phyloP scores from a whole-genome alignment of 2,113 vertebrate genomes.

The Hirundichthys speculiger region DNA sequence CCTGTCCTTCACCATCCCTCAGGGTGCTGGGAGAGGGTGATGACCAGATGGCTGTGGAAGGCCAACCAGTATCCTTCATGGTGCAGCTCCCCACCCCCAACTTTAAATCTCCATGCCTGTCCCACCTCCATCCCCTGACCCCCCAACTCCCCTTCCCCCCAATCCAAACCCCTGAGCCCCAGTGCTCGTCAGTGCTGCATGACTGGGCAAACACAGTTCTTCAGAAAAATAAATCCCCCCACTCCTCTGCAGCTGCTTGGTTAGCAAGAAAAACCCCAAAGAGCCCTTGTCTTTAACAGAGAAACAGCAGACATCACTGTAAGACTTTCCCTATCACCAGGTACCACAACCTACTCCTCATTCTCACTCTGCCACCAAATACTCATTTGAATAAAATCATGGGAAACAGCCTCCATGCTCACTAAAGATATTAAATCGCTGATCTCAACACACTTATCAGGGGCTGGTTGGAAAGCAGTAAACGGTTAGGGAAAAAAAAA shows the following conservation, averaged over 20 bases:
- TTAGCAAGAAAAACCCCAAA: constrained; percentile 44
- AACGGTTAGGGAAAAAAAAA: constrained; percentile 15
- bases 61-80: constrained; percentile 61
- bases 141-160: constrained; percentile 32
- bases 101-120: constrained; percentile 51
- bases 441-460: constrained; percentile 15
- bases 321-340: constrained; percentile 25
- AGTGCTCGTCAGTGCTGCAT: constrained; percentile 77
- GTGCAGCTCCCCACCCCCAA: constrained; percentile 59
- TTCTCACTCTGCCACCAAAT: constrained; percentile 1
- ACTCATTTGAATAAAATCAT: constrained; percentile 10
- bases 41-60: constrained; percentile 79
- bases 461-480: constrained; percentile 8
- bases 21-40: constrained; percentile 51
- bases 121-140: constrained; percentile 66
- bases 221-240: constrained; percentile 63
- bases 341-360: constrained; percentile 24
- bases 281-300: constrained; percentile 19
- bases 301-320: constrained; percentile 21
- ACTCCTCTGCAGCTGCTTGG: constrained; percentile 59
- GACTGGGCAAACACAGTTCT: constrained; percentile 74
- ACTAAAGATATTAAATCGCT: constrained; percentile 39
- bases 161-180: constrained; percentile 59
- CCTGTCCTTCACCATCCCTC: constrained; percentile 76
- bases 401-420: constrained; percentile 1